These are phyloP conservation scores for Enteromius treurensis DNA, from an alignment of 2,797 vertebrate species.

Conservation along the genomic window DNA sequence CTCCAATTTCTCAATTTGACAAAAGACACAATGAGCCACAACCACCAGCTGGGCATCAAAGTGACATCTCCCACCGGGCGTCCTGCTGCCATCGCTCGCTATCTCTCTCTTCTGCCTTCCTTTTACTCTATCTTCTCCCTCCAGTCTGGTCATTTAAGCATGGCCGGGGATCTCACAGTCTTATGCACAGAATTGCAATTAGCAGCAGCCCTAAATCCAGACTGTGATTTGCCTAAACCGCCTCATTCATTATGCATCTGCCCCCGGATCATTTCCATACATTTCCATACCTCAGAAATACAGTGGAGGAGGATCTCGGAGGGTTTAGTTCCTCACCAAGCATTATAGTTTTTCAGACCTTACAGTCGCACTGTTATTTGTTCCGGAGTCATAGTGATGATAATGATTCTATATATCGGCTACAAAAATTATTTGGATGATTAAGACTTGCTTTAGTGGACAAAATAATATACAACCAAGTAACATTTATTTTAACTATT, in stretches of 20 bases:
- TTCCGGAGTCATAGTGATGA: background rate
- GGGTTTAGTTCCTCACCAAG: background rate
- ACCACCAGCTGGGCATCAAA: constrained; percentile 60
- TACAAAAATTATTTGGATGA: background rate
- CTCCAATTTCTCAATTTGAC: constrained; percentile 45
- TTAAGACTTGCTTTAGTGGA: background rate
- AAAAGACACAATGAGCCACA: constrained; percentile 56
- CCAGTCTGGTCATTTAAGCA: constrained; percentile 56
- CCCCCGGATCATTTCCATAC: constrained; percentile 63
- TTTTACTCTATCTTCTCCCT: constrained; percentile 25
- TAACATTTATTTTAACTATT: background rate
- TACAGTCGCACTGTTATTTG: background rate
- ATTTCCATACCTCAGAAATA: constrained; percentile 55
- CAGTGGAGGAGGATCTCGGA: constrained; percentile 30
- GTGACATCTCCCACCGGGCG: constrained; percentile 59
- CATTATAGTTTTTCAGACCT: constrained; percentile 3
- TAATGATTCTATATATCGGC: background rate
- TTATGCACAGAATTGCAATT: constrained; percentile 62
- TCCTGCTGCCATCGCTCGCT: constrained; percentile 52
- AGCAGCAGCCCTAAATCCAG: constrained; percentile 56
- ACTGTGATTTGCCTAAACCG: constrained; percentile 58
- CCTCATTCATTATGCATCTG: constrained; percentile 60
- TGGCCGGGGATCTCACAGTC: constrained; percentile 50
- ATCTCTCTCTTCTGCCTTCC: constrained; percentile 18
- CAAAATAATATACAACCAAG: background rate